Evolutionary conservation across 2,797 vertebrate genomes (phyloP).

Genomic region (Enteromius fasciolatus): DNA sequence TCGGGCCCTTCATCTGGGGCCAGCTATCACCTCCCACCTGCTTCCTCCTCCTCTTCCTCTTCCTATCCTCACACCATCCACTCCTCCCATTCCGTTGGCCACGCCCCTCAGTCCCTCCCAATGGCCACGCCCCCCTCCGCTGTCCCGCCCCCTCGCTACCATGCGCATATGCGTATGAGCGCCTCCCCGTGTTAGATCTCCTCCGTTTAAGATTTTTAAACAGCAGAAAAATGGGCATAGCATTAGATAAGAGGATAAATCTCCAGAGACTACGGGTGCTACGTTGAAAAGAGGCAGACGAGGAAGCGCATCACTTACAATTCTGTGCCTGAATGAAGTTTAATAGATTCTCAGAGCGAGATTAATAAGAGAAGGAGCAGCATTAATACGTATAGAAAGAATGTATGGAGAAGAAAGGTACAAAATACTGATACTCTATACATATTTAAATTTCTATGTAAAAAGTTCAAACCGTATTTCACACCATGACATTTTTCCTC

Average conservation of each 20-base stretch:
- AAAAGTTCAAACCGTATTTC: conserved; percentile 52
- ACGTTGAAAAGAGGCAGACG: conserved; percentile 17
- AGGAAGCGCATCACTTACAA: conserved; percentile 41
- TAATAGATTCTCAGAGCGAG: conserved; percentile 28
- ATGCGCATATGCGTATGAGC: conserved; percentile 78
- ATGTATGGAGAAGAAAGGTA: conserved; percentile 39
- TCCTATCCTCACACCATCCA: conserved; percentile 76
- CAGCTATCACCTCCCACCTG: conserved; percentile 75
- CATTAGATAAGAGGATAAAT: conserved; percentile 11
- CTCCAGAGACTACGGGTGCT: conserved; percentile 34
- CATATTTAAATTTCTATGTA: conserved; percentile 59
- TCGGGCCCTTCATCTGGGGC: conserved; percentile 70
- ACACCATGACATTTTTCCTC: conserved; percentile 27
- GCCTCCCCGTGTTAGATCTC: conserved; percentile 78
- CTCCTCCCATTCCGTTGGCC: conserved; percentile 68
- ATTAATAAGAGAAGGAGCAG: conserved; percentile 8
- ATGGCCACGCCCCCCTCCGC: conserved; percentile 72
- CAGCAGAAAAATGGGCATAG: conserved; percentile 25
- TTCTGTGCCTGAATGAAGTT: conserved; percentile 45
- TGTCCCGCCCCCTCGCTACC: conserved; percentile 77
- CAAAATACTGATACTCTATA: conserved; percentile 45
- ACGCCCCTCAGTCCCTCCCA: conserved; percentile 69
- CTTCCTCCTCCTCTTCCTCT: conserved; percentile 75
- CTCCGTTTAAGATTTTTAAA: not conserved
- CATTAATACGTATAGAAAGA: conserved; percentile 12